Conservation (phyloP, 2,888 invertebrate genomes). For the Polymixis flavicincta region DNA sequence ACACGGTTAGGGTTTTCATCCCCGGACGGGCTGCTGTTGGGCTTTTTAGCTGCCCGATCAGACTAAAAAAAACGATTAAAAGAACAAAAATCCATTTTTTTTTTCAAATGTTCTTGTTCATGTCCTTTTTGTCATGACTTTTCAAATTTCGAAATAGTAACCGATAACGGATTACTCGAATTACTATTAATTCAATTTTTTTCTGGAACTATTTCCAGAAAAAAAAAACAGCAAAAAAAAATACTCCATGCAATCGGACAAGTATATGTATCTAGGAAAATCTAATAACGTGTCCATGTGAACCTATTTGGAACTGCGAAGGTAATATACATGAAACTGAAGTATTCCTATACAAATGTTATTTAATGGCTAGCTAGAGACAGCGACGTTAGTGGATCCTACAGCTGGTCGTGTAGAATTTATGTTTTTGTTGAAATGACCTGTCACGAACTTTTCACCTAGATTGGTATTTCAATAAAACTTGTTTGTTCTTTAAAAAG, state of each 20-base stretch:
- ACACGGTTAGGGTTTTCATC: neutral
- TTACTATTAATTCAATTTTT: too few relatives aligned
- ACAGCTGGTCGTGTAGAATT: neutral
- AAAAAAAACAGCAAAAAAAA: too few relatives aligned
- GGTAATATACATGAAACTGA: too few relatives aligned
- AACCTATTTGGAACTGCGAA: neutral
- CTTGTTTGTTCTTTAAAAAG: slow-evolving; percentile 31
- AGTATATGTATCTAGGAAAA: neutral
- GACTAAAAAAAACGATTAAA: too few relatives aligned
- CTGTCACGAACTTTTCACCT: slow-evolving; percentile 6
- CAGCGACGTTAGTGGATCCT: neutral
- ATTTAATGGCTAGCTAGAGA: neutral
- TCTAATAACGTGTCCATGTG: neutral
- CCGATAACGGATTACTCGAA: neutral
- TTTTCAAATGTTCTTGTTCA: too few relatives aligned
- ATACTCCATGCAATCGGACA: neutral
- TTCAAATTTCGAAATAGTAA: too few relatives aligned
- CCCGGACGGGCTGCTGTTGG: neutral
- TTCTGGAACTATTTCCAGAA: too few relatives aligned
- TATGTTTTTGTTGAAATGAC: neutral
- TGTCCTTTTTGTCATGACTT: too few relatives aligned
- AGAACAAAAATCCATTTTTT: too few relatives aligned
- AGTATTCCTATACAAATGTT: neutral
- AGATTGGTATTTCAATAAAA: slow-evolving; percentile 19
- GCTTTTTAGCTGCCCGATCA: too few relatives aligned